These are phyloP conservation scores for Thymelicus acteon DNA, from an alignment of 2,888 invertebrate genomes.

Conservation along the genomic window DNA sequence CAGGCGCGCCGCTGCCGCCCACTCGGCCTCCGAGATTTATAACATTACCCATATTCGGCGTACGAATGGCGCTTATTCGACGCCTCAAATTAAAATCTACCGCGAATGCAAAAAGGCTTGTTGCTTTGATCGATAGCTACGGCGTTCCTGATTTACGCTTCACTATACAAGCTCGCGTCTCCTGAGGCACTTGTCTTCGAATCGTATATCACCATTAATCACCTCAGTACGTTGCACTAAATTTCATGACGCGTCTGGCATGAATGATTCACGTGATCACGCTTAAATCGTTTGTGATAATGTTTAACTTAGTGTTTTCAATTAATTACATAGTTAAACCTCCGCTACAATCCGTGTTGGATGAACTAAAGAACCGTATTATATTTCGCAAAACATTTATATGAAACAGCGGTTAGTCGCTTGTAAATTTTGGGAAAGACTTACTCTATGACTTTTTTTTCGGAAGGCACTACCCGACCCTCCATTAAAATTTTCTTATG, in stretches of 20 bases:
- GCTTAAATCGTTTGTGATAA: no score
- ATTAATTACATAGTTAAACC: no score
- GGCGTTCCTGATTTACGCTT: slow-evolving; percentile 72
- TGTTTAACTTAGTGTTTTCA: no score
- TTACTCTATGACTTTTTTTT: slow-evolving; percentile 69
- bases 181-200: slow-evolving; percentile 38
- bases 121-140: slow-evolving; percentile 72
- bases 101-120: slow-evolving; percentile 72
- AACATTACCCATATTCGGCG: slow-evolving; percentile 83
- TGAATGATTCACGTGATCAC: background rate
- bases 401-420: slow-evolving; percentile 55
- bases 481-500: slow-evolving; percentile 76
- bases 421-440: slow-evolving; percentile 53
- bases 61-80: slow-evolving; percentile 82
- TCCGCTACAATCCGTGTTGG: slow-evolving; percentile 7
- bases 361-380: slow-evolving; percentile 3
- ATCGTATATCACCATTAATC: slow-evolving; percentile 39
- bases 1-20: slow-evolving; percentile 66
- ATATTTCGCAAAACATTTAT: slow-evolving; percentile 29
- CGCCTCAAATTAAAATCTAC: slow-evolving; percentile 78
- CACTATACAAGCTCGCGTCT: slow-evolving; percentile 45
- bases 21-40: slow-evolving; percentile 74
- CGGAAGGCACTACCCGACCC: slow-evolving; percentile 72
- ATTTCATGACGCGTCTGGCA: background rate
- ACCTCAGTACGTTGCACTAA: slow-evolving; percentile 16